These are phyloP conservation scores for Margaritifera margaritifera DNA, from an alignment of 2,888 invertebrate genomes.

Conservation along the genomic window DNA sequence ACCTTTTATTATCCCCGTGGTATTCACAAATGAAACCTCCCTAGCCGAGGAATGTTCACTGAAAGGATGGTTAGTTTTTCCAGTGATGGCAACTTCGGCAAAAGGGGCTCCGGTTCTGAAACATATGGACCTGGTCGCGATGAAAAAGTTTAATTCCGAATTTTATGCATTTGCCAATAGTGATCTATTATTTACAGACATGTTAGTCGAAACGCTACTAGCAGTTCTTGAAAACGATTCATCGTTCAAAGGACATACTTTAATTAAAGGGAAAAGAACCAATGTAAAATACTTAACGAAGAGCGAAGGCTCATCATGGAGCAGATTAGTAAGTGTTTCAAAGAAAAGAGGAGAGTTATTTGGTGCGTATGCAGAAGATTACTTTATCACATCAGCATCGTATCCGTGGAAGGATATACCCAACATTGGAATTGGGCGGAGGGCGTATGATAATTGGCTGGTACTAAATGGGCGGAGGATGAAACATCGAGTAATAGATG, in stretches of 20 bases:
- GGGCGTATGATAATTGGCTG: conserved; percentile 65
- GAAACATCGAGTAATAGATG: conserved; percentile 52
- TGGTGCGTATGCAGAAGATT: conserved; percentile 56
- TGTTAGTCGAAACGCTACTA: conserved; percentile 40
- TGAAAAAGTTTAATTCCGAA: conserved; percentile 42
- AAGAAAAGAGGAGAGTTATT: conserved; percentile 50
- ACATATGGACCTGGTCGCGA: conserved; percentile 57
- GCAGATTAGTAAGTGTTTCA: conserved; percentile 32
- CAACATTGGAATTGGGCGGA: conserved; percentile 59
- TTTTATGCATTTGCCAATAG: conserved; percentile 62
- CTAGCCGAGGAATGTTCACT: conserved; percentile 27
- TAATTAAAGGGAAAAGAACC: conserved; percentile 48
- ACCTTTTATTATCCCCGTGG: conserved; percentile 46
- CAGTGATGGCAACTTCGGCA: conserved; percentile 36
- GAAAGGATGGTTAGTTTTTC: conserved; percentile 47
- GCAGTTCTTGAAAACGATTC: conserved; percentile 20
- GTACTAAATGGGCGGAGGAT: conserved; percentile 50
- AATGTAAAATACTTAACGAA: conserved; percentile 51
- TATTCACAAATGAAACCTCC: conserved; percentile 47
- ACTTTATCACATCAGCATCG: conserved; percentile 51
- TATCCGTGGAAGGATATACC: conserved; percentile 61
- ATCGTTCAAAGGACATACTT: conserved; percentile 25
- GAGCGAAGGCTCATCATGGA: conserved; percentile 37
- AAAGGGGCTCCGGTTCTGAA: conserved; percentile 57
- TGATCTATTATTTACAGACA: conserved; percentile 58